Evolutionary conservation across 1,140 invertebrate genomes (phyloP).

Genomic region (Tyrophagus putrescentiae): DNA sequence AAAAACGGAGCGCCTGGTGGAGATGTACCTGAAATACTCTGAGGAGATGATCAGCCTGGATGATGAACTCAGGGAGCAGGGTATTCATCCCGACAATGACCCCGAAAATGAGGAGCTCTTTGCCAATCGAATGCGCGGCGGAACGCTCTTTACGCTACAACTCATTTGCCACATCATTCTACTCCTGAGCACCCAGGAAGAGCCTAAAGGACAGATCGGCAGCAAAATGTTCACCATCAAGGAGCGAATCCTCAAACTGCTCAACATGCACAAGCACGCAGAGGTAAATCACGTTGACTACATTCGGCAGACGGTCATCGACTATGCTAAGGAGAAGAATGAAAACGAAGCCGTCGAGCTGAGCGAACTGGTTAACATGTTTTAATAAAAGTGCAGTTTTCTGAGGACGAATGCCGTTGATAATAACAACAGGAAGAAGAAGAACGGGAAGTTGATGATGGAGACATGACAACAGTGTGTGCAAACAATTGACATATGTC

Average conservation of each 20-base stretch:
- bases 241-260: conserved; percentile 11
- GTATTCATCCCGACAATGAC: conserved; percentile 26
- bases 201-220: not conserved
- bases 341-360: conserved; percentile 13
- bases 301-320: conserved; percentile 13
- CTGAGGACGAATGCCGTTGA: not conserved
- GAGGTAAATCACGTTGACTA: conserved; percentile 21
- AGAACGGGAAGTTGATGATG: too few relatives aligned
- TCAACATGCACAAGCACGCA: conserved; percentile 16
- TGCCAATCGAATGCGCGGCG: conserved; percentile 56
- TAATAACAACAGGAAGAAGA: too few relatives aligned
- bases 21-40: conserved; percentile 93
- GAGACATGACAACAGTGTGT: too few relatives aligned
- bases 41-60: conserved; percentile 82
- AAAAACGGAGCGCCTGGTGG: conserved; percentile 88
- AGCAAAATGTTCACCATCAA: conserved; percentile 16
- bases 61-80: conserved; percentile 48
- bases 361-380: conserved; percentile 19
- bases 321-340: conserved; percentile 19
- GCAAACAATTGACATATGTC: too few relatives aligned
- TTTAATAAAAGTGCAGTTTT: conserved; percentile 11
- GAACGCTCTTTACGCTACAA: conserved; percentile 87
- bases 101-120: conserved; percentile 50
- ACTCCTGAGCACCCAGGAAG: conserved; percentile 55
- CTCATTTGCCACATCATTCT: conserved; percentile 87